Evolutionary conservation across 2,113 vertebrate genomes (phyloP).

Genomic region (Ovis canadensis): DNA sequence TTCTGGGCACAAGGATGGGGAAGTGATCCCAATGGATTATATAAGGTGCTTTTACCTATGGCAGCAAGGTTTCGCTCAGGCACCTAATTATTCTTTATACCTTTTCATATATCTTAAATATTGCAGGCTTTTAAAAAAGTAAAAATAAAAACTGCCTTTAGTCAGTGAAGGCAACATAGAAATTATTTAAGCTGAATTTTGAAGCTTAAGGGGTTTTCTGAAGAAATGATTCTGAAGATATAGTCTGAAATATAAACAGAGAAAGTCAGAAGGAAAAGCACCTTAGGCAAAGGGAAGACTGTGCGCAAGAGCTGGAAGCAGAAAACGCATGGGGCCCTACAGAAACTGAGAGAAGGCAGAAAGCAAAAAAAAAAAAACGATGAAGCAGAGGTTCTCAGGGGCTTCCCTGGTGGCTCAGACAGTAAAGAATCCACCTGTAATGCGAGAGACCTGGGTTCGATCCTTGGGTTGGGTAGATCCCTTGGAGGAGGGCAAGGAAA

Average conservation of each 20-base stretch:
- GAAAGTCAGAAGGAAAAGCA: not conserved
- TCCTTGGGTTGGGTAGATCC: not conserved
- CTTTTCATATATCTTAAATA: constrained; percentile 23
- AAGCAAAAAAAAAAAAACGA: not conserved
- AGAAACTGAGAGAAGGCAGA: not conserved
- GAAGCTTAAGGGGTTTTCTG: not conserved
- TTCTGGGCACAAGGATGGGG: not conserved
- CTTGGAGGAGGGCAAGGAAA: not conserved
- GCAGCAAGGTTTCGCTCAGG: not conserved
- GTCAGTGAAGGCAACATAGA: not conserved
- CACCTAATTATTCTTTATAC: not conserved
- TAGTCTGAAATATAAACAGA: not conserved
- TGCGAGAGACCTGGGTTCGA: not conserved
- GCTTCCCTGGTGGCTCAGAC: not conserved
- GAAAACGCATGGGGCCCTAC: not conserved
- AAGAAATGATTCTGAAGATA: constrained; percentile 28
- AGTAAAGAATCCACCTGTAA: not conserved
- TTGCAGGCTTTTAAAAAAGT: not conserved
- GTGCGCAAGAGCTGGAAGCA: not conserved
- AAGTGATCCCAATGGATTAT: not conserved
- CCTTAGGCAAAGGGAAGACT: not conserved
- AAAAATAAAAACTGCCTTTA: not conserved
- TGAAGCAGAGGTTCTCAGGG: not conserved
- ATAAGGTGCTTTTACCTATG: not conserved
- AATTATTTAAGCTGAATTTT: constrained; percentile 5